Evolutionary conservation across 2,888 invertebrate genomes (phyloP).

Genomic region (Melikaiella ostensackeni): DNA sequence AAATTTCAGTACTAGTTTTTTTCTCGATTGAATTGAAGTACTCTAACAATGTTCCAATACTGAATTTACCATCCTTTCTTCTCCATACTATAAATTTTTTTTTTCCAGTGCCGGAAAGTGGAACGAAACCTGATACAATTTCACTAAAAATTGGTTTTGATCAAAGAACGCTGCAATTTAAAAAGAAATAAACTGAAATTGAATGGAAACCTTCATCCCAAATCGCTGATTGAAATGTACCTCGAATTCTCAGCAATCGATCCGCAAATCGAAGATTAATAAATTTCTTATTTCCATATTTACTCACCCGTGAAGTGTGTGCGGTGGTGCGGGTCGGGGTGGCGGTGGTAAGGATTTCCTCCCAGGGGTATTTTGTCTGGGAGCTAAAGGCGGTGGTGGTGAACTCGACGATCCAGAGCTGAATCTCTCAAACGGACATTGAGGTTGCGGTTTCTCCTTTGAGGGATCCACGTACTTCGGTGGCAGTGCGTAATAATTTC

Average conservation of each 20-base stretch:
- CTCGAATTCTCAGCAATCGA: conserved; percentile 2
- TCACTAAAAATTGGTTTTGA: conserved; percentile 14
- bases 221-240: not conserved
- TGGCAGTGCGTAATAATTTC: conserved; percentile 64
- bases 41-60: conserved; percentile 3
- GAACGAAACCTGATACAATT: not conserved
- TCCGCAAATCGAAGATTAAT: conserved; percentile 12
- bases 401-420: conserved; percentile 60
- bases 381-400: conserved; percentile 72
- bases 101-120: not conserved
- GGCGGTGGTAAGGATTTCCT: conserved; percentile 73
- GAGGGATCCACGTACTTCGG: conserved; percentile 66
- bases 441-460: conserved; percentile 64
- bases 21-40: not conserved
- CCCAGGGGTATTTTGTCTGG: conserved; percentile 69
- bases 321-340: conserved; percentile 73
- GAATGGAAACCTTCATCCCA: not conserved
- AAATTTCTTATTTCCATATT: conserved; percentile 9
- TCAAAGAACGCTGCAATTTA: not conserved
- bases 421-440: conserved; percentile 60
- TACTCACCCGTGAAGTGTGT: conserved; percentile 32
- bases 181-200: conserved; percentile 11
- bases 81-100: not conserved
- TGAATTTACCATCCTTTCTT: conserved; percentile 7
- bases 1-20: too few relatives aligned